Base-by-base conservation (phyloP, 2,113 vertebrate genomes). In the Myiopsitta monachus region DNA sequence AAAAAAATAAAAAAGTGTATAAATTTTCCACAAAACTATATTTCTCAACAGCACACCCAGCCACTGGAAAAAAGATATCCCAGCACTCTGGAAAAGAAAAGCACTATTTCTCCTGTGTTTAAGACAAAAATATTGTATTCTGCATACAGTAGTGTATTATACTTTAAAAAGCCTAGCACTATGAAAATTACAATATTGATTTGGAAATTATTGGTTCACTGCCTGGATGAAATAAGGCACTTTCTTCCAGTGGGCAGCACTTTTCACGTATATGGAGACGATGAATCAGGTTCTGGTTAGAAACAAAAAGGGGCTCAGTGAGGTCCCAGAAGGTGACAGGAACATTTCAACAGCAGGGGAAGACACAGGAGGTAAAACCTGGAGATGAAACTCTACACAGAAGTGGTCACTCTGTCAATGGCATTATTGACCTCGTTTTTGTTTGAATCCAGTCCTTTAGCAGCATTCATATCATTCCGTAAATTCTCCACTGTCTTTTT, bases 381-480 rank as follows among this genome's bases (percentile, higher is more conserved):
- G 95, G 97, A 98, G 98, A 98, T 96, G 97, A 97, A 97, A 93
- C 49, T 97, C 99, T 99, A 99, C 98, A 99, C 99, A 33, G 99
- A 99, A 86, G 99, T 99, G 98, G 99, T 99, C 98, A 99, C 98
- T 97, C 98, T 98, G 98, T 99, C 99, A 97, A 98, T 94, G 98
- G 99, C 97, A 43, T 99, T 99, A 98, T 99, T 99, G 99, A 99
- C 99, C 98, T 99, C 98, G 11, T 99, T 99, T 98, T 99, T 99
- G 98, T 99, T 99, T 98, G 99, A 99, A 98, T 99, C 99, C 99
- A 99, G 98, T 98, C 98, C 99, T 98, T 99, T 99, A 98, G 99
- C 99, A 87, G 99, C 99, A 39, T 99, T 99, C 98, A 99, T 97
- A 97, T 99, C 99, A 18, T 99, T 99, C 95, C 99, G 99, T 91